These are phyloP conservation scores for Urophycis tenuis DNA, from an alignment of 2,797 vertebrate species.

Conservation along the genomic window DNA sequence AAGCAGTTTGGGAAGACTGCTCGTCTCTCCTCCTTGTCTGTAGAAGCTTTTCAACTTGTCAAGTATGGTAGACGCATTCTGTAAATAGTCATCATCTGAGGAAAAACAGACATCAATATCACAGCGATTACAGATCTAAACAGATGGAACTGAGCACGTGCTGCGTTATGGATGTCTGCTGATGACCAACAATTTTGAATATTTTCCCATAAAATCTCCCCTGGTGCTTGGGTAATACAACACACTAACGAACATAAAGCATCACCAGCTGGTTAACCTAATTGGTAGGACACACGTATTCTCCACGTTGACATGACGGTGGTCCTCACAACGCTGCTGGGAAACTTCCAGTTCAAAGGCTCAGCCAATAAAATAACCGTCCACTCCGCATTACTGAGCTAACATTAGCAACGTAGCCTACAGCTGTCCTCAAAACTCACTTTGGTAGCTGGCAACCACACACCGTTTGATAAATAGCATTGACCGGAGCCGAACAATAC, in stretches of 20 bases:
- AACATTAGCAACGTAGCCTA: not conserved
- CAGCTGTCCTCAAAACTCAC: not conserved
- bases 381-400: not conserved
- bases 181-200: not conserved
- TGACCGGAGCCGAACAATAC: not conserved
- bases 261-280: not conserved
- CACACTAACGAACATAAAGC: not conserved
- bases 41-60: slow-evolving; percentile 80
- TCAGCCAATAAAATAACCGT: not conserved
- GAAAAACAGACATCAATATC: slow-evolving; percentile 39
- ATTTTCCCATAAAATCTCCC: not conserved
- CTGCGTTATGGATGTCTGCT: not conserved
- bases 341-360: not conserved
- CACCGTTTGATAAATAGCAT: not conserved
- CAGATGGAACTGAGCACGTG: not conserved
- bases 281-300: not conserved
- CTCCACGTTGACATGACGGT: not conserved
- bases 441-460: not conserved
- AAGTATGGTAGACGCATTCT: slow-evolving; percentile 82
- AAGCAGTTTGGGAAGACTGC: slow-evolving; percentile 73
- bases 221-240: not conserved
- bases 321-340: not conserved
- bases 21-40: slow-evolving; percentile 76
- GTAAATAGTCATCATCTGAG: slow-evolving; percentile 86
- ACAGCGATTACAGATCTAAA: slow-evolving; percentile 18